Percentiles rank a stretch among this genome's conserved stretches.
These are phyloP conservation scores for Stenodema calcarata DNA, from an alignment of 2,888 invertebrate species.

Conservation along the genomic window DNA sequence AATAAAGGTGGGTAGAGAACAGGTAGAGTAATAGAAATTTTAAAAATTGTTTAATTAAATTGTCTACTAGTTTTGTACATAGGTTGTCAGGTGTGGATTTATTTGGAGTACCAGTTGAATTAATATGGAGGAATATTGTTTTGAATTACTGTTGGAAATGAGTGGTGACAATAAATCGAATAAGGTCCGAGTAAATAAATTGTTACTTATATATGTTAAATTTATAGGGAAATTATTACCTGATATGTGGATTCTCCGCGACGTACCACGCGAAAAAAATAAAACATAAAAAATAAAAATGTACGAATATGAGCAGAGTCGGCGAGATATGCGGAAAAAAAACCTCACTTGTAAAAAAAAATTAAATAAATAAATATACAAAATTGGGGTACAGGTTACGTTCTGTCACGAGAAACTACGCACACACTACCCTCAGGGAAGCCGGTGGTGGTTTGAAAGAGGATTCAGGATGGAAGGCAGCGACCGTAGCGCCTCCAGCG, in stretches of 20 bases:
- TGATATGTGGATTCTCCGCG: not conserved
- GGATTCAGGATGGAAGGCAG: slow-evolving; percentile 19
- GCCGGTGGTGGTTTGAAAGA: slow-evolving; percentile 46
- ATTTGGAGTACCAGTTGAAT: too few relatives aligned
- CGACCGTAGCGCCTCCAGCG: slow-evolving; percentile 28
- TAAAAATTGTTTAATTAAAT: too few relatives aligned
- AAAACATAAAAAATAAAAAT: too few relatives aligned
- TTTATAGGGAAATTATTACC: not conserved
- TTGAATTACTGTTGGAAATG: too few relatives aligned
- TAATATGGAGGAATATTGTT: too few relatives aligned
- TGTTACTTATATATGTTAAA: not conserved
- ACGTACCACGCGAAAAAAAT: not conserved
- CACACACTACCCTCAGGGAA: slow-evolving; percentile 37
- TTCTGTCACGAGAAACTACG: slow-evolving; percentile 16
- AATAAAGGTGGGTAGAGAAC: too few relatives aligned
- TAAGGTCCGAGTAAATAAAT: too few relatives aligned
- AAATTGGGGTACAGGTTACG: not conserved
- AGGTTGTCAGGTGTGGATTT: too few relatives aligned
- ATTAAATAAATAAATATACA: not conserved
- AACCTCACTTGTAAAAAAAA: not conserved
- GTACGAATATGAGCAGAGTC: not conserved
- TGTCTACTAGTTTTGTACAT: too few relatives aligned
- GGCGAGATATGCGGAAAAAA: not conserved
- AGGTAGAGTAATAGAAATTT: too few relatives aligned
- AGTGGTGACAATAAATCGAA: too few relatives aligned